phyloP scores from a whole-genome alignment of 1,140 invertebrate species.

The Frieseomelitta varia region DNA sequence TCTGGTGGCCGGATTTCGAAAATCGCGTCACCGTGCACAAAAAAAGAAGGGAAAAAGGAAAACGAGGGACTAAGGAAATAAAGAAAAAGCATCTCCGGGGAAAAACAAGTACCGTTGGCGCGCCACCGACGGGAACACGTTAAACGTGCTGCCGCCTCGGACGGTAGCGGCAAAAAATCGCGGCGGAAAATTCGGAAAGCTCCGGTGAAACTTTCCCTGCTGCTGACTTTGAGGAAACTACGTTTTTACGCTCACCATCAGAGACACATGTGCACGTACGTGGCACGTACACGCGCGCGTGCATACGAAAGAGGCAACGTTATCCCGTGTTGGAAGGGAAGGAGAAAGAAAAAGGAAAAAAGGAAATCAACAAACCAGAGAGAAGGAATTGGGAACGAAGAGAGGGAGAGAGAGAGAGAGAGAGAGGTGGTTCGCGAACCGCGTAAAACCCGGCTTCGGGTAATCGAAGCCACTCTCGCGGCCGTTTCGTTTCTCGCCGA shows the following conservation, averaged over 20 bases:
- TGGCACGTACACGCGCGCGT: background rate
- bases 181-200: slow-evolving; percentile 17
- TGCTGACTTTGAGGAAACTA: slow-evolving; percentile 30
- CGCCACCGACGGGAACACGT: background rate
- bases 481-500: slow-evolving; percentile 49
- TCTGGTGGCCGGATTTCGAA: too few species aligned
- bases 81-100: background rate
- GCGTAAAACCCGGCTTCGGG: slow-evolving; percentile 31
- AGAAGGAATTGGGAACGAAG: background rate
- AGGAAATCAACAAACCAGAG: background rate
- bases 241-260: slow-evolving; percentile 22
- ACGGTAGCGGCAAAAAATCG: background rate
- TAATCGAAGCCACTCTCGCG: slow-evolving; percentile 52
- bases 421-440: background rate
- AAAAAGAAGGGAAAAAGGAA: background rate
- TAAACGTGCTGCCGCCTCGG: slow-evolving; percentile 12
- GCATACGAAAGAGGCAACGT: background rate
- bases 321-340: background rate
- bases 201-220: slow-evolving; percentile 14
- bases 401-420: too few species aligned
- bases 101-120: slow-evolving; percentile 4
- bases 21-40: background rate
- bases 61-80: too few species aligned
- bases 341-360: background rate
- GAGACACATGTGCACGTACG: background rate